phyloP scores from a whole-genome alignment of 2,888 invertebrate species.

The Phalera bucephala region DNA sequence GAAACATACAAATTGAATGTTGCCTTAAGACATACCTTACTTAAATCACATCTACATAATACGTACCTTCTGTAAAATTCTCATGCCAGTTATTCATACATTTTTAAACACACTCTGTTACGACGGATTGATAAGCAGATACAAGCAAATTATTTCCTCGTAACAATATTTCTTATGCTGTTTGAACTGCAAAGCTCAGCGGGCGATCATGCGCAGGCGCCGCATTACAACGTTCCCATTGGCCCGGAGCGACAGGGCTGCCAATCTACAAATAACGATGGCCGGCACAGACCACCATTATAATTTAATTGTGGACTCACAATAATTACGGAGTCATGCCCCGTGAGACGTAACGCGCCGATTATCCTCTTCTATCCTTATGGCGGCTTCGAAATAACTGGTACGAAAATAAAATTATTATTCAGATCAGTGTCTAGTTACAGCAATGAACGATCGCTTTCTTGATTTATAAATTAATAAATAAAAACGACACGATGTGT shows the following conservation, averaged over 20 bases:
- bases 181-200: conserved; percentile 64
- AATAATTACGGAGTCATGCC: conserved; percentile 52
- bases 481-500: background rate
- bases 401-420: conserved; percentile 39
- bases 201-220: conserved; percentile 73
- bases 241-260: conserved; percentile 75
- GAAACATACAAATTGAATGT: conserved; percentile 2
- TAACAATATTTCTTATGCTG: conserved; percentile 48
- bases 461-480: conserved; percentile 9
- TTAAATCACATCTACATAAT: too few relatives aligned
- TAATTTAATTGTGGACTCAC: conserved; percentile 67
- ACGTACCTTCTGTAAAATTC: too few relatives aligned
- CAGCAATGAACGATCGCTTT: conserved; percentile 14
- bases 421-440: conserved; percentile 26
- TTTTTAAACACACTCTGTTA: background rate
- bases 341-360: conserved; percentile 44
- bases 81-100: too few relatives aligned
- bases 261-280: conserved; percentile 70
- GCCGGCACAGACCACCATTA: conserved; percentile 56
- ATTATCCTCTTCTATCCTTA: conserved; percentile 38
- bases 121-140: conserved; percentile 23
- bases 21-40: background rate
- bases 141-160: conserved; percentile 36
- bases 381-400: conserved; percentile 20
- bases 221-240: conserved; percentile 68